Evolutionary conservation across 2,888 invertebrate genomes (phyloP).

Genomic region (Agrilus biguttatus): DNA sequence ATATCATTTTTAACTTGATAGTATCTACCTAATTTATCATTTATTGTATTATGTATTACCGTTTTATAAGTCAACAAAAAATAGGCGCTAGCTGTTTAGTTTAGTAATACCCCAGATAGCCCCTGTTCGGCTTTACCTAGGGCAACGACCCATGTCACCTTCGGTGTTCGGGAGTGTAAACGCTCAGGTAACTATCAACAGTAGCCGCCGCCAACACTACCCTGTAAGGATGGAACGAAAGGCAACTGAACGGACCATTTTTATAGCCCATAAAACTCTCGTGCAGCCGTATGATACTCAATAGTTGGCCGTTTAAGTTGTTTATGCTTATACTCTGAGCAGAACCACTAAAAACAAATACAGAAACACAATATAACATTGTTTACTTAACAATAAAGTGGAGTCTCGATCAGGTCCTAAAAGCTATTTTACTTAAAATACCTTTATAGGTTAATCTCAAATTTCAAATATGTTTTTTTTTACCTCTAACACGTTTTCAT

Average conservation of each 20-base stretch:
- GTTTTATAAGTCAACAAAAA: no score
- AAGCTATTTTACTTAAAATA: no score
- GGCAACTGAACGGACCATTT: constrained; percentile 74
- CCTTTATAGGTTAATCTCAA: no score
- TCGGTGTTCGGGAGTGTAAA: constrained; percentile 57
- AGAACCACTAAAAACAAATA: constrained; percentile 46
- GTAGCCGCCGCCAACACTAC: constrained; percentile 76
- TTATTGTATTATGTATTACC: no score
- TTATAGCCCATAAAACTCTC: constrained; percentile 84
- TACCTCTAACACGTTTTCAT: no score
- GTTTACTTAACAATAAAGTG: no score
- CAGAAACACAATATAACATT: background rate
- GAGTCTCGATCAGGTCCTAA: no score
- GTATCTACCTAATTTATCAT: no score
- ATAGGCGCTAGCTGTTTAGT: no score
- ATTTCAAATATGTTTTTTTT: no score
- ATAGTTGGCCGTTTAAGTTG: constrained; percentile 52
- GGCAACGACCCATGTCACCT: constrained; percentile 48
- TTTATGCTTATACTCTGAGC: constrained; percentile 66
- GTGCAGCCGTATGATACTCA: constrained; percentile 75
- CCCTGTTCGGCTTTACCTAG: constrained; percentile 29
- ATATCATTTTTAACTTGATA: no score
- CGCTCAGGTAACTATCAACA: constrained; percentile 70
- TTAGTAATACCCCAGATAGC: constrained; percentile 18
- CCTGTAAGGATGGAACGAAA: constrained; percentile 81